Evolutionary conservation across 2,888 invertebrate species (phyloP), one percentile per base, ranked within the genome.

Genomic region (Mesoligia furuncula): DNA sequence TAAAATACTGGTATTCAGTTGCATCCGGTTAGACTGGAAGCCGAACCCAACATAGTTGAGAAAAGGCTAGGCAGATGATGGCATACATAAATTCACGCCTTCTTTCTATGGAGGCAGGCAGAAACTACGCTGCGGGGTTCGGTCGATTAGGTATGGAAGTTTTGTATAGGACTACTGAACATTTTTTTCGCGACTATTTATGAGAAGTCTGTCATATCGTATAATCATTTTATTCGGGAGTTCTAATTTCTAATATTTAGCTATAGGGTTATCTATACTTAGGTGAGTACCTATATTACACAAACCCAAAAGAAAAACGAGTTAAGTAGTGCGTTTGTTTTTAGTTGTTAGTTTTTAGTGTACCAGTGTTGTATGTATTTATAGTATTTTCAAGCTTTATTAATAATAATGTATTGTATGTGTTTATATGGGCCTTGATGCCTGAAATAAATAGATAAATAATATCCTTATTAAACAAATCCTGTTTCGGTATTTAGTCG

Each of bases 391-490:
- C n/a, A n/a, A n/a, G n/a, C n/a, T n/a, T n/a, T n/a, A n/a, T n/a
- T n/a, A n/a, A n/a, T n/a, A n/a, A n/a, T n/a, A n/a, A n/a, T n/a
- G n/a, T n/a, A n/a, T n/a, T n/a, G n/a, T n/a, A n/a, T n/a, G n/a
- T n/a, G n/a, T n/a, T n/a, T n/a, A n/a, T n/a, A n/a, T n/a, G n/a
- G n/a, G n/a, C n/a, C n/a, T n/a, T n/a, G n/a, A n/a, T n/a, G n/a
- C n/a, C n/a, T n/a, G n/a, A n/a, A n/a, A n/a, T n/a, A n/a, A n/a
- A n/a, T n/a, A n/a, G n/a, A n/a, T n/a, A n/a, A n/a, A n/a, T n/a
- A n/a, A 61, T 27, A 61, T 80, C 73, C 75, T 82, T 79, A 83
- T 84, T 79, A 76, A 73, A 69, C 59, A 88, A 90, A 91, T 90
- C 89, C 88, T 45, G 2, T 13, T 45, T 13, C 13, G 13, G 13